Percentiles rank a stretch among this genome's conserved stretches.
These are phyloP conservation scores for Acanthosepion esculentum DNA, from an alignment of 2,888 invertebrate genomes.

Conservation along the genomic window DNA sequence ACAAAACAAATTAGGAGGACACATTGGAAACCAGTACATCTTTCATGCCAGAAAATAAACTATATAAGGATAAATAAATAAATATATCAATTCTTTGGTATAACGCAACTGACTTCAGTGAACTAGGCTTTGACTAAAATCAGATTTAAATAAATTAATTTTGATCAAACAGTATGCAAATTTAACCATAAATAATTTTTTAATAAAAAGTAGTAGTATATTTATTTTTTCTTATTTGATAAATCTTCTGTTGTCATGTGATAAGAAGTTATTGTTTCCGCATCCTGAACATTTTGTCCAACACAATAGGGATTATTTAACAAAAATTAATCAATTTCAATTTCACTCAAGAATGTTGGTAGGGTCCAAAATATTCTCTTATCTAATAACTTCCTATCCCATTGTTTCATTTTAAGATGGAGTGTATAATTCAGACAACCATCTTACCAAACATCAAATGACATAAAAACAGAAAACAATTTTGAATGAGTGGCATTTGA, in stretches of 20 bases:
- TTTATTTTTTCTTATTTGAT: neutral
- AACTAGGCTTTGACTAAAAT: neutral
- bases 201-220: no score
- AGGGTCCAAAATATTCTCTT: neutral
- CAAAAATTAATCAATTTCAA: neutral
- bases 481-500: neutral
- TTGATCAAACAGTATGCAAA: no score
- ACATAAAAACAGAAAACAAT: neutral
- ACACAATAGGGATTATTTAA: neutral
- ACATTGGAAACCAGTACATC: neutral
- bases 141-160: neutral
- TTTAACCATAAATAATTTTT: no score
- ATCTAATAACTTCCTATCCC: neutral
- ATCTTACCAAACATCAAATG: neutral
- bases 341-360: neutral
- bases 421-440: neutral
- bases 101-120: no score
- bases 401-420: neutral
- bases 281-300: neutral
- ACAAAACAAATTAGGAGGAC: neutral
- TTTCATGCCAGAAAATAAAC: neutral
- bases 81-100: no score
- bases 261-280: neutral
- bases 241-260: neutral
- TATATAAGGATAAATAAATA: no score